Base-by-base conservation (phyloP, 2,113 vertebrate genomes). In the Scophthalmus maximus region DNA sequence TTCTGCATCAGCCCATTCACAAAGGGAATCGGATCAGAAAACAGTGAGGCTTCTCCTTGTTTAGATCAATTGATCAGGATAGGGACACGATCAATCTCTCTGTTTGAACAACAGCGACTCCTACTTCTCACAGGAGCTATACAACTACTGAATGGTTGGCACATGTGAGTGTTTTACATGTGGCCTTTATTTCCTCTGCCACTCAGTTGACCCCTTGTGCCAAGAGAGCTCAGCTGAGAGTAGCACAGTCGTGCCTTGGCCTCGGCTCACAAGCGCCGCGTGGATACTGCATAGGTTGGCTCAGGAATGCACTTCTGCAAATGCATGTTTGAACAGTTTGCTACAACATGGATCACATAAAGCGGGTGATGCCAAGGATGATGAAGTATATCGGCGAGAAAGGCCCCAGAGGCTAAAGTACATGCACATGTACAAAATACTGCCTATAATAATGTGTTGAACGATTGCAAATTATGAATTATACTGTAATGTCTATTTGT, bases 281-380 rank as follows among this genome's bases (percentile, higher is more conserved):
- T 51, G 29, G 79, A 70, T 26, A 59, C 60, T 36, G 36, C 34
- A 61, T 70, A 9, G 38, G 26, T 34, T 26, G 40, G 20, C 29
- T 76, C 30, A 67, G 50, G 51, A 70, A 73, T 52, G 27, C 36
- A 49, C 23, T 49, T 20, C 51, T 53, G 36, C 47, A 36, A 29
- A 55, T 60, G 23, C 34, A n/a, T n/a, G n/a, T n/a, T 29, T 7
- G 22, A 49, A 26, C 30, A 51, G 17, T 47, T 18, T 68, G 29
- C 6, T 32, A 58, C 50, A 22, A 55, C n/a, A 27, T 17, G 12
- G 12, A 34, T 36, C 11, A 55, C 0, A 6, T n/a, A 18, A 57
- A 53, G 18, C 23, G 5, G 50, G 7, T 75, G 23, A 58, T 30
- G 17, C 3, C 30, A 36, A 22, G 40, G 15, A 20, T 46, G 10